Evolutionary conservation across 2,113 vertebrate species (phyloP), one percentile per base, ranked within the genome.

Genomic region (Chaetura pelagica): DNA sequence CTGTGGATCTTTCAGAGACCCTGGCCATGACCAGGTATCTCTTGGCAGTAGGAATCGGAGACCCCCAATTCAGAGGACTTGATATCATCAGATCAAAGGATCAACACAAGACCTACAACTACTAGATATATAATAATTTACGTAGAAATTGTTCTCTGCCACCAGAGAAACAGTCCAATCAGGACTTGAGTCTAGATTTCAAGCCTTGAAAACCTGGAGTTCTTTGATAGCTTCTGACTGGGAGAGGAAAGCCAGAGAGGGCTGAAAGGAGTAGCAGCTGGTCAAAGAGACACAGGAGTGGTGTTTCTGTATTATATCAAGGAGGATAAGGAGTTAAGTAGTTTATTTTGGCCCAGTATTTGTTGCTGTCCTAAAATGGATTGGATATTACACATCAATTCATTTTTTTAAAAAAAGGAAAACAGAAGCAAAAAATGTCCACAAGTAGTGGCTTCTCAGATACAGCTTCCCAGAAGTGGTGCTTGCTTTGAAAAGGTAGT

Each of bases 391-490:
- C 66, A 49, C 20, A 3, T 14, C 10, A 54, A 15, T 34, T 32
- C 11, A 10, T 46, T 46, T 46, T 49, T 22, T 49, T 49, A 24
- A n/a, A 35, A 54, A 34, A 34, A 14, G 8, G 10, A 52, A 71
- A 83, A 59, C 7, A 38, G 12, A 61, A 62, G 19, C 2, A 38
- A 30, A 73, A 29, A 15, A 22, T 54, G 19, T 46, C 13, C 2
- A 1, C 2, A 1, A 58, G 9, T 21, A 49, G 9, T 30, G 27
- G 30, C 29, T 84, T 14, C 19, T 74, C 29, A 69, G 40, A 16
- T 27, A 61, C 0, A 2, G 5, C 7, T 86, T 89, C 9, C 34
- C 26, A 83, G 23, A 67, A 61, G 21, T 0, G 0, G 3, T n/a
- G 10, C 19, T 88, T 73, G 18, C 40, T 84, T 49, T 73, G 34